phyloP scores from a whole-genome alignment of 2,888 invertebrate species.

The Synergus japonicus region DNA sequence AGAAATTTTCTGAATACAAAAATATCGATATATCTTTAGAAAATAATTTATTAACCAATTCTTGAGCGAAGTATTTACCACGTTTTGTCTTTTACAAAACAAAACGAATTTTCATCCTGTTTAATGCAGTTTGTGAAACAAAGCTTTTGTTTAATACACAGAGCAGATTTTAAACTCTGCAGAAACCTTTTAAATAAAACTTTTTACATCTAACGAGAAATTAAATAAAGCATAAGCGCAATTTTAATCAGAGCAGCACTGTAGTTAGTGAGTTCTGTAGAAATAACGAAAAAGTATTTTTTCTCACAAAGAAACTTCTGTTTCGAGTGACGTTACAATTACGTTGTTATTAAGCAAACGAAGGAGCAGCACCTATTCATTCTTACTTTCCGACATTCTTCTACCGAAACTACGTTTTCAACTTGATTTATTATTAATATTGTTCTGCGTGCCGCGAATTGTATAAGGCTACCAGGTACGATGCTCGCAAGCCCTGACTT shows the following conservation, averaged over 20 bases:
- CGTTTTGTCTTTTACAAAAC: background rate
- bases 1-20: background rate
- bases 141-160: slow-evolving; percentile 10
- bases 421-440: slow-evolving; percentile 42
- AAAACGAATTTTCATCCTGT: background rate
- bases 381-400: slow-evolving; percentile 25
- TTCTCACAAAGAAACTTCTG: slow-evolving; percentile 16
- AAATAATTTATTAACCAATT: background rate
- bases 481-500: slow-evolving; percentile 13
- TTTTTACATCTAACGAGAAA: slow-evolving; percentile 9
- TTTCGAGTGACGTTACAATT: slow-evolving; percentile 32
- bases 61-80: background rate
- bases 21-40: background rate
- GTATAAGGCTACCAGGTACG: slow-evolving; percentile 33
- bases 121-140: slow-evolving; percentile 11
- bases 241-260: slow-evolving; percentile 17
- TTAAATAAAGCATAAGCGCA: slow-evolving; percentile 7
- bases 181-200: slow-evolving; percentile 22
- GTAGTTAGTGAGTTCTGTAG: background rate
- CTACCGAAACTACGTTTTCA: background rate
- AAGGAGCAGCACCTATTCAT: slow-evolving; percentile 31
- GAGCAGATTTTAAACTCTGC: background rate
- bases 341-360: slow-evolving; percentile 22
- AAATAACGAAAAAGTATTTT: slow-evolving; percentile 11
- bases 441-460: slow-evolving; percentile 31